Base-by-base conservation (phyloP, 2,113 vertebrate species). In the Heliornis fulica region DNA sequence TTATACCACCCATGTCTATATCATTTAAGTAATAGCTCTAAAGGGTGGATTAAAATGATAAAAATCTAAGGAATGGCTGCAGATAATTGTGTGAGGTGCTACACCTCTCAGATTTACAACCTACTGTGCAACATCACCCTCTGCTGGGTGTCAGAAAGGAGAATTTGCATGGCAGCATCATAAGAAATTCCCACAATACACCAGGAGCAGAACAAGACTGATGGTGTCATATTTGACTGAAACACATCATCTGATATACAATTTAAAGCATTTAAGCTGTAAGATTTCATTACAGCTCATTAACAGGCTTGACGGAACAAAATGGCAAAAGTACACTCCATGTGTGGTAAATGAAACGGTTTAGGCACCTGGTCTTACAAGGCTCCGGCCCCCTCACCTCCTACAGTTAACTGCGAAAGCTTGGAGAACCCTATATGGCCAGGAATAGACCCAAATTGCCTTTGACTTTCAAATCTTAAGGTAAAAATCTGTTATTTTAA, bases 61-160 rank as follows among this genome's bases (percentile, higher is more conserved):
- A 95, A 94, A 90, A 96, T 79, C 83, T 77, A 66, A 78, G 72
- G 71, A 94, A 95, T 18, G 60, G 71, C 79, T 96, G 29, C 34
- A 90, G 64, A 68, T 92, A 89, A 95, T 56, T 68, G 68, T 29
- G 32, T 0, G 0, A 95, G 83, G 64, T 79, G 32, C 69, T 94
- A 32, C 54, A 77, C 82, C 56, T 80, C 63, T 11, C 32, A 85
- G 84, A 91, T 95, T 96, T 95, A 96, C 70, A 93, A 79, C 82
- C 95, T 91, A 25, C 96, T 97, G 95, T 93, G 75, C 92, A 96
- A 94, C 13, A 97, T 94, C 97, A 95, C 96, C 96, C 97, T 96
- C 97, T 97, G 89, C 93, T 95, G 95, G 94, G 63, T 18, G 1
- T 7, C 7, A 4, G 34, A 2, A 46, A 90, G 72, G 92, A 93